Conservation (phyloP, 23 tunicate species). For the Diplosoma virens region DNA sequence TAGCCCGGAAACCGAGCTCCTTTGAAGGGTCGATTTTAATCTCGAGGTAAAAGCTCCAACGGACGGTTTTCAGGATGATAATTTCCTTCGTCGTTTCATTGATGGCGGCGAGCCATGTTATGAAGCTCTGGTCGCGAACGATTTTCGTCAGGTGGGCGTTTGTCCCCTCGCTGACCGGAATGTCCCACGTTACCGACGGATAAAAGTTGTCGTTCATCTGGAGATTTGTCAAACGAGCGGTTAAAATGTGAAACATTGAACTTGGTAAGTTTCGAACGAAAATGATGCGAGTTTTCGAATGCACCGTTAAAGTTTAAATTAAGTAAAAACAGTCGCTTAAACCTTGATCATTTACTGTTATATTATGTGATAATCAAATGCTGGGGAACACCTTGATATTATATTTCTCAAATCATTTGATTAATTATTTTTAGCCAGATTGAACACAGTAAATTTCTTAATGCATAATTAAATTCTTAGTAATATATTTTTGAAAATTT, state of each 20-base stretch:
- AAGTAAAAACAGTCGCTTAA: no score
- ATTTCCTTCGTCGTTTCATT: slow-evolving; percentile 95
- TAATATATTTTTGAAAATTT: no score
- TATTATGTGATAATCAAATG: no score
- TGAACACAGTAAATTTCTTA: no score
- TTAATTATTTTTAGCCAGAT: no score
- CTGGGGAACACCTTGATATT: no score
- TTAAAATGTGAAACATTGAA: background rate
- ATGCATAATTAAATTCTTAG: no score
- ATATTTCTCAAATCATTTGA: no score
- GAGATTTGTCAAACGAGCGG: no score
- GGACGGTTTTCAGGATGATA: slow-evolving; percentile 89
- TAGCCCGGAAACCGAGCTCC: slow-evolving; percentile 78
- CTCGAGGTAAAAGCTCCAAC: slow-evolving; percentile 95
- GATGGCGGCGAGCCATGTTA: slow-evolving; percentile 99
- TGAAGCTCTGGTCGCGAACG: slow-evolving; percentile 94
- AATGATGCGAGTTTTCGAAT: no score
- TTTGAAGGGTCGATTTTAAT: slow-evolving; percentile 90
- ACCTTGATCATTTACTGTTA: no score
- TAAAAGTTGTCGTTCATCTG: slow-evolving; percentile 99
- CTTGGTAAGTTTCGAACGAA: background rate
- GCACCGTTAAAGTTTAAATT: no score
- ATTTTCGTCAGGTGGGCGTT: slow-evolving; percentile 90
- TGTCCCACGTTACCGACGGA: slow-evolving; percentile 99
- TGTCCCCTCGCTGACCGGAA: slow-evolving; percentile 97